Base-by-base conservation (phyloP, 2,888 invertebrate genomes). In the Willowsia nigromaculata region DNA sequence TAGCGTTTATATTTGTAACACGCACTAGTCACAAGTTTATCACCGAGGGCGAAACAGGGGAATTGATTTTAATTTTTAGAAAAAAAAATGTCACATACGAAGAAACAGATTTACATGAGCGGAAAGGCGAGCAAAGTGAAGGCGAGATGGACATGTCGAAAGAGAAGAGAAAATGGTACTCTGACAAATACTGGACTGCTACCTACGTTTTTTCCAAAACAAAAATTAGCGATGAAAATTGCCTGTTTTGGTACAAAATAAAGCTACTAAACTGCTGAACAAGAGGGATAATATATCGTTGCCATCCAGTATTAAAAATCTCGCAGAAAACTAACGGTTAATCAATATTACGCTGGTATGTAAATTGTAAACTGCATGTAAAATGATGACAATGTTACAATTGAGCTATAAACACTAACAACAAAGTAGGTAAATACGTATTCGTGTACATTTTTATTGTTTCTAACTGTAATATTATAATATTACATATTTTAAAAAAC, bases 221-320 rank as follows among this genome's bases (percentile, higher is more conserved):
- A 9, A 18, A 56, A 13, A 56, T n/a, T n/a, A n/a, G n/a, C n/a
- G n/a, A n/a, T n/a, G n/a, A n/a, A n/a, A n/a, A n/a, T 56, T 59
- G 7, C 37, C 65, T 9, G 18, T 65, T 37, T 65, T 37, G 9
- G 65, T 65, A 33, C 65, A 65, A 37, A 65, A 9, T 65, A 7
- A 65, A 65, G 37, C 18, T n/a, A 65, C 1, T 65, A 33, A 25
- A 62, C 30, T 53, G 62, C 33, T 33, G 37, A 15, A 18, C 6
- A 65, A 65, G 59, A 30, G 59, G 9, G 22, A 40, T 22, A 43
- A 25, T 71, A 40, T 71, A 43, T 40, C 68, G 43, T 71, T 71
- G 68, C 68, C 68, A 71, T 71, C 68, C 68, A 71, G 68, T 71
- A 71, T 71, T 71, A 43, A 71, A 71, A 68, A 68, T 37, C 59